Base-by-base conservation (phyloP, 2,888 invertebrate genomes). In the Diplolepis rosae region DNA sequence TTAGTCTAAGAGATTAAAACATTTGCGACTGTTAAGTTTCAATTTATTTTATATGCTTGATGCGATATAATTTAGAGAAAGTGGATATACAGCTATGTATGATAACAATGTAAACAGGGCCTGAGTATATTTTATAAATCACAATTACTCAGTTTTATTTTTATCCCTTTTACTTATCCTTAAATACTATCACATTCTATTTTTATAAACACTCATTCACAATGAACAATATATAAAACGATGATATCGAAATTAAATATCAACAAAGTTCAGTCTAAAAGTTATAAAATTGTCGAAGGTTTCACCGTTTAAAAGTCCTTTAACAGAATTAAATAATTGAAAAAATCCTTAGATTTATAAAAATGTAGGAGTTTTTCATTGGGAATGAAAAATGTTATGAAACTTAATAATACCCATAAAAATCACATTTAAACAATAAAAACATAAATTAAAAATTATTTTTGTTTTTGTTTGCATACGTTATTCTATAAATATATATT, bases 381-480 rank as follows among this genome's bases (percentile, higher is more conserved):
- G 15, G 11, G 7, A 52, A 52, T 7, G 6, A n/a, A 27, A 27
- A 13, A 7, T 7, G 7, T n/a, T 28, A n/a, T 5, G 4, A 13
- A 39, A 13, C 35, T 7, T 24, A 39, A 61, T n/a, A 35, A 39
- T 32, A 61, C 13, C 18, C 3, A 30, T 0, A 15, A 30, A 6
- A 54, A 11, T 45, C 18, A 45, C 45, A 45, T 45, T 45, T 11
- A 9, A 45, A 45, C 18, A 9, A 45, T 56, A 35, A 24, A 5
- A 18, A 39, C n/a, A 56, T 24, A 13, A 24, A 24, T 27, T 61
- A 11, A 6, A 39, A 39, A 39, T n/a, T 7, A 61, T 18, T 15
- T 27, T 32, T 42, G 50, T 66, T 48, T 50, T 61, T 52, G n/a
- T 27, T 70, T 68, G 68, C 70, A 74, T 45, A 68, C 68, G 65